Evolutionary conservation across 2,888 invertebrate genomes (phyloP).

Genomic region (Troglohyphantes excavatus): DNA sequence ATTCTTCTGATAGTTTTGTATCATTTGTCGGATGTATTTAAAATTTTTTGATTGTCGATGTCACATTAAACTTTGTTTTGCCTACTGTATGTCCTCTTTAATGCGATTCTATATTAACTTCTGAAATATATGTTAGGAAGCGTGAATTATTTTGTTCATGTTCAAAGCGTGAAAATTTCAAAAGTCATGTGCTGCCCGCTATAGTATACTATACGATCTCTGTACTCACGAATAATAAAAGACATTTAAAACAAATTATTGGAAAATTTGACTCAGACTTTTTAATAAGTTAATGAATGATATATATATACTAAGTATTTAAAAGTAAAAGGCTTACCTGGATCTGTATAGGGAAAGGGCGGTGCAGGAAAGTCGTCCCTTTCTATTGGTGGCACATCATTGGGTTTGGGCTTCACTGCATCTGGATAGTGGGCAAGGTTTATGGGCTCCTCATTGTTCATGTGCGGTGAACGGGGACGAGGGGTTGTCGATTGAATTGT

Average conservation of each 20-base stretch:
- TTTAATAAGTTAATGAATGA: not conserved
- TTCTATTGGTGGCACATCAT: conserved; percentile 91
- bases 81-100: too few relatives aligned
- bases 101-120: too few relatives aligned
- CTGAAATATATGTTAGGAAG: too few relatives aligned
- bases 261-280: not conserved
- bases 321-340: conserved; percentile 84
- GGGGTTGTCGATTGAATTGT: conserved; percentile 89
- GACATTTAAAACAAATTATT: not conserved
- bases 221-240: too few relatives aligned
- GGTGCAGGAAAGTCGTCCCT: conserved; percentile 98
- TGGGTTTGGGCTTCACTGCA: conserved; percentile 94
- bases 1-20: too few relatives aligned
- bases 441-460: conserved; percentile 99
- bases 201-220: too few relatives aligned
- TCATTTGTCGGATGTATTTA: too few relatives aligned
- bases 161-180: too few relatives aligned
- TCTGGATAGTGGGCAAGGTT: conserved; percentile 97
- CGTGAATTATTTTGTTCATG: too few relatives aligned
- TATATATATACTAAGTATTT: not conserved
- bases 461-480: conserved; percentile 94
- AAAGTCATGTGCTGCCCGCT: too few relatives aligned
- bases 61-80: too few relatives aligned
- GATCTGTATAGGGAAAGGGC: conserved; percentile 98
- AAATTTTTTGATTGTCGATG: too few relatives aligned